Evolutionary conservation across 2,888 invertebrate species (phyloP), one percentile per base, ranked within the genome.

Genomic region (Pantelozetes paolii): DNA sequence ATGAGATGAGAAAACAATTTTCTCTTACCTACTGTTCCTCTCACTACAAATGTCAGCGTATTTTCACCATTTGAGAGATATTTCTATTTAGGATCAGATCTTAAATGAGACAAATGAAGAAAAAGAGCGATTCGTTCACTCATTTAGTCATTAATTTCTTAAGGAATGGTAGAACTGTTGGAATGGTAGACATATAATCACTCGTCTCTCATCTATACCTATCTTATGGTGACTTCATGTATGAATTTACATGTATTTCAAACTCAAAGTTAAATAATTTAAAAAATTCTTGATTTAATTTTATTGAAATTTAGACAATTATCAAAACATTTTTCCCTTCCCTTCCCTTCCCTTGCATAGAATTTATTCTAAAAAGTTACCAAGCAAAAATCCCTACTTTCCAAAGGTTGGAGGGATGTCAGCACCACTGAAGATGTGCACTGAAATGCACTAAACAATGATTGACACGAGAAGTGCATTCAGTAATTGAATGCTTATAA

Each of bases 381-480:
- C n/a, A n/a, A n/a, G n/a, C n/a, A n/a, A n/a, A n/a, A n/a, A n/a
- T n/a, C n/a, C n/a, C n/a, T n/a, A n/a, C n/a, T n/a, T n/a, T n/a
- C n/a, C n/a, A n/a, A n/a, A n/a, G n/a, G n/a, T n/a, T n/a, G n/a
- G n/a, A n/a, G n/a, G n/a, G n/a, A n/a, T 20, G 50, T 8, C 20
- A 50, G 20, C 20, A 50, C 20, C n/a, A 50, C 11, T 59, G 28
- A 13, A 11, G n/a, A 15, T 28, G 59, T 59, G 59, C 59, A 59
- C 15, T 18, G 3, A 59, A 50, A 59, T 59, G 59, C 28, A 28
- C 23, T 59, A 59, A 59, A 59, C 28, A 23, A 59, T 59, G 59
- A 59, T 59, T 59, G 59, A 59, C 59, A 59, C 28, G 6, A 59
- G 18, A 59, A 59, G 59, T 59, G 59, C 50, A 50, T 50, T 50